Conservation (phyloP, 2,888 invertebrate species). For the Coelinius sp. region DNA sequence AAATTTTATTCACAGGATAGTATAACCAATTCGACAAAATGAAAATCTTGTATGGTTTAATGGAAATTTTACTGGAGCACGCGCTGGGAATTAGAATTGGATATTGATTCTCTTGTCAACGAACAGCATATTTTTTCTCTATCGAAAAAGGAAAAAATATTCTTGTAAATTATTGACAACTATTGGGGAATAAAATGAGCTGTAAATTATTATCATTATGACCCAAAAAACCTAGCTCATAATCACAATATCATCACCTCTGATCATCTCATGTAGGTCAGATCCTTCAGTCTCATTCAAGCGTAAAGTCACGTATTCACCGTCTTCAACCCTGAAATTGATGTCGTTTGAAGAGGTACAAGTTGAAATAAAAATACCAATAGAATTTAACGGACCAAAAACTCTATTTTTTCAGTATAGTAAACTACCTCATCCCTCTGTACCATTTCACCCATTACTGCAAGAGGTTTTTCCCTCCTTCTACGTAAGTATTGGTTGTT, state of each 20-base stretch:
- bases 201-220: not conserved
- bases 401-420: not conserved
- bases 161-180: no score
- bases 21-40: constrained; percentile 20
- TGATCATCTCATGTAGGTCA: constrained; percentile 37
- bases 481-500: not conserved
- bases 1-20: constrained; percentile 36
- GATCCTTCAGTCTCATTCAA: constrained; percentile 30
- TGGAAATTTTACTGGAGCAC: constrained; percentile 1
- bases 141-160: no score
- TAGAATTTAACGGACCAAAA: not conserved
- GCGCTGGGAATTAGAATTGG: not conserved
- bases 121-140: no score
- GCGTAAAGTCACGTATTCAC: constrained; percentile 30
- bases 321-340: constrained; percentile 35
- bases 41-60: constrained; percentile 7
- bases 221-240: not conserved
- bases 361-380: not conserved
- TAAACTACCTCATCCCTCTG: not conserved
- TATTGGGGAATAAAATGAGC: no score
- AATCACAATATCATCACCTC: not conserved
- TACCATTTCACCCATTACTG: not conserved
- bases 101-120: no score
- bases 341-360: constrained; percentile 18
- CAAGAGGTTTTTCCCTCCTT: not conserved